Conservation (phyloP, 2,797 vertebrate genomes). For the Alcedo quadribrachys region DNA sequence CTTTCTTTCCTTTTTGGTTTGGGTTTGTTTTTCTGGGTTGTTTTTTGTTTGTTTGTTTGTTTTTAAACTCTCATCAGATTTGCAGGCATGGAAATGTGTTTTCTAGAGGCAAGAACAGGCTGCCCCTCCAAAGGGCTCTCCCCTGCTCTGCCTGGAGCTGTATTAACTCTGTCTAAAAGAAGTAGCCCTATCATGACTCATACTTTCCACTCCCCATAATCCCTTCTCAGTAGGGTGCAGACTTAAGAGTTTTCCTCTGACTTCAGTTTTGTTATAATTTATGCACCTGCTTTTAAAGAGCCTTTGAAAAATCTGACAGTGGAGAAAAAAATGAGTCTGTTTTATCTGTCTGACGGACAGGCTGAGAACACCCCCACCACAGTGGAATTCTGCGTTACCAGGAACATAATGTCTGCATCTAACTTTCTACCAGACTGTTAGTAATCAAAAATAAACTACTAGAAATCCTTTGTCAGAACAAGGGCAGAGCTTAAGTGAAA, state of each 20-base stretch:
- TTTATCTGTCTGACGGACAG: constrained; percentile 35
- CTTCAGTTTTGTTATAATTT: constrained; percentile 65
- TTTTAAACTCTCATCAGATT: not conserved
- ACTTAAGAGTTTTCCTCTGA: constrained; percentile 55
- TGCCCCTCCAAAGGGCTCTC: constrained; percentile 17
- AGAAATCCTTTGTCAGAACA: constrained; percentile 37
- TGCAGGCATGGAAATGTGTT: not conserved
- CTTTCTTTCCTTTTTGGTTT: not conserved
- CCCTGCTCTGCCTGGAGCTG: not conserved
- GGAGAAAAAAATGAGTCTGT: constrained; percentile 7
- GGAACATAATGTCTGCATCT: not conserved
- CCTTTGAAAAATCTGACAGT: constrained; percentile 55
- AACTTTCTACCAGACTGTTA: not conserved
- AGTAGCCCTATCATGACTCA: constrained; percentile 64
- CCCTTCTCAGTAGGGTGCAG: constrained; percentile 47
- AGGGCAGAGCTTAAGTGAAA: constrained; percentile 10
- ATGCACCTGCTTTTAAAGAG: constrained; percentile 66
- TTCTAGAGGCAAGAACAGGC: not conserved
- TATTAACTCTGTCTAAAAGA: constrained; percentile 50
- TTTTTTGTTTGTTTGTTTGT: not conserved
- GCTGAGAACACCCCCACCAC: not conserved
- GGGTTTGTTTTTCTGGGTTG: not conserved
- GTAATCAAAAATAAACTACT: constrained; percentile 35
- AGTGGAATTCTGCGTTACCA: not conserved
- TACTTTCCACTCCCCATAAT: constrained; percentile 70